Evolutionary conservation across 1,140 invertebrate species (phyloP), one percentile per base, ranked within the genome.

Genomic region (Epicauta chinensis): DNA sequence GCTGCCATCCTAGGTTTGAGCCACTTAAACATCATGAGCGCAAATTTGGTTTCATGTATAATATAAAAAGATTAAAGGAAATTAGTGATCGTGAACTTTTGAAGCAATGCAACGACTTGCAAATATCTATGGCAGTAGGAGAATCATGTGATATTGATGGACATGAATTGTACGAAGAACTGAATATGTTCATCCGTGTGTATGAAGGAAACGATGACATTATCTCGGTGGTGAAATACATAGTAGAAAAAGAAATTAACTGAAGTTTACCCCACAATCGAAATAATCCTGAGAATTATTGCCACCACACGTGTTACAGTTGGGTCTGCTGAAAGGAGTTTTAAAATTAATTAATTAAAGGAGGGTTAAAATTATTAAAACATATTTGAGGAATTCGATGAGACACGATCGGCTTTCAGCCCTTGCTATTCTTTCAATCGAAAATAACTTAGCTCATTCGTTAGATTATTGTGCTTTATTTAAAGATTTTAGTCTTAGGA

Each of bases 11-110:
- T 43, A 51, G 34, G 16, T 51, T 51, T 51, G 49, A 51, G 41
- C 29, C 51, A 15, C 36, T 53, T 37, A 48, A 44, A 53, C 43
- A 44, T 45, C 3, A 39, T 39, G 34, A 53, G 35, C 37, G 51
- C 35, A 53, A 45, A 53, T 45, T 53, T 43, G 40, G 40, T 44
- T 51, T 51, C 39, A 51, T 51, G 39, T 42, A 51, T 44, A 41
- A 50, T 34, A 44, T 44, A 51, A 51, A 43, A 36, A 51, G n/a
- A 51, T 51, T 35, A 43, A 51, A 51, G 30, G 29, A 36, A 51
- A 51, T 44, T 42, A 51, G 39, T 51, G 31, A 51, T 51, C 16
- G 49, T 51, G 32, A 37, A 43, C 39, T 43, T 51, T 51, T 44
- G 40, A 51, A 42, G 39, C 39, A 50, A 39, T 39, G 31, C 44